Evolutionary conservation across 2,888 invertebrate species (phyloP), one percentile per base, ranked within the genome.

Genomic region (Mesopsocus fuscifrons): DNA sequence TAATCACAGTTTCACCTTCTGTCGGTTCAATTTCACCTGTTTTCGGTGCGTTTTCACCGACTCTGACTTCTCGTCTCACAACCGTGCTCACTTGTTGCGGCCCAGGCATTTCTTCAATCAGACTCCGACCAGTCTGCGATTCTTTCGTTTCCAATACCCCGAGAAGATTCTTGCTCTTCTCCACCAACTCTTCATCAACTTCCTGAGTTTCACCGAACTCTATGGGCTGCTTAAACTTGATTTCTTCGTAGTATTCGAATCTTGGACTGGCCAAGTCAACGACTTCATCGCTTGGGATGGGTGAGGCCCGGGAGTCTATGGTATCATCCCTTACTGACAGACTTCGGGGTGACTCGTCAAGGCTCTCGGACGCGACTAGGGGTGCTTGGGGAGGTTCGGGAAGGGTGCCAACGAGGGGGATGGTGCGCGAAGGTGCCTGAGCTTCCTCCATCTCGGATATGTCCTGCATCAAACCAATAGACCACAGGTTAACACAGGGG

Each of bases 221-320:
- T 6, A 38, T 21, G 6, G 38, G 38, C 38, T 38, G n/a, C 18
- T 38, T 38, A 11, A 38, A 38, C 11, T 38, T 38, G 21, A 38
- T 38, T 18, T 38, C 38, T 38, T 38, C 38, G 20, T 38, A 38
- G 11, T 38, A 38, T 18, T 38, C 38, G 11, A 38, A 38, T 18
- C 38, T 22, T 35, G 46, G 42, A 26, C 44, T 40, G 16, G 34
- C 13, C 21, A 38, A 41, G 16, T 48, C 40, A 15, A 56, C 59
- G 16, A 67, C 65, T 52, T 75, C 68, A 59, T 78, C 77, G 57
- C 77, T 74, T 2, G 77, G 77, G 73, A 78, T 76, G 43, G 77
- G 74, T 30, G 50, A 50, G 20, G 47, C 46, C 38, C 69, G 68
- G 0, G 77, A 77, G 58, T 76, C 76, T 38, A 78, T 68, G 4